Evolutionary conservation across 35 echinoderm and acorn worm species (phyloP).

Genomic region (Amphiura filiformis): DNA sequence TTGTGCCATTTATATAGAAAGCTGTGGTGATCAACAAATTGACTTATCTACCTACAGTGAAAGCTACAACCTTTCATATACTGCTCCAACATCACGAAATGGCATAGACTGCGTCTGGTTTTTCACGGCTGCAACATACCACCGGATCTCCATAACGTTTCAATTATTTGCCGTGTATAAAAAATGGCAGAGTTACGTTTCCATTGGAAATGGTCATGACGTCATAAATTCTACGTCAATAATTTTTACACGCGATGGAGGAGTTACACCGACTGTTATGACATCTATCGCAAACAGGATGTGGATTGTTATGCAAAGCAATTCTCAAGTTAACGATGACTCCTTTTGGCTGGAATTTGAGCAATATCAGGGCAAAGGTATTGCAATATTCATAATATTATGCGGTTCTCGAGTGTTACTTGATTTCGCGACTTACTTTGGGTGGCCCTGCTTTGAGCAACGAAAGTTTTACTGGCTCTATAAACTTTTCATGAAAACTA

Average conservation of each 20-base stretch:
- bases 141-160: not conserved
- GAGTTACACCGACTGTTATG: not conserved
- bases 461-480: too few species aligned
- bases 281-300: not conserved
- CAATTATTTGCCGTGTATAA: not conserved
- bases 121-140: not conserved
- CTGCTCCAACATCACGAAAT: not conserved
- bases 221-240: not conserved
- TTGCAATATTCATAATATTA: too few species aligned
- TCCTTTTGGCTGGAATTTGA: not conserved
- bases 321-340: not conserved
- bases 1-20: not conserved
- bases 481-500: too few species aligned
- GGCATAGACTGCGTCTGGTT: not conserved
- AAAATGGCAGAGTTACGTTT: not conserved
- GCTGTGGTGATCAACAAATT: not conserved
- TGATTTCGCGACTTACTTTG: too few species aligned
- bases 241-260: not conserved
- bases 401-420: too few species aligned
- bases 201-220: not conserved
- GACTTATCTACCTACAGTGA: not conserved
- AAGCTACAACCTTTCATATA: not conserved
- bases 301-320: not conserved
- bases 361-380: not conserved
- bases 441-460: too few species aligned